Evolutionary conservation across 92 coral and sea anemone genomes (phyloP), one percentile per base, ranked within the genome.

Genomic region (Diadumene lineata): DNA sequence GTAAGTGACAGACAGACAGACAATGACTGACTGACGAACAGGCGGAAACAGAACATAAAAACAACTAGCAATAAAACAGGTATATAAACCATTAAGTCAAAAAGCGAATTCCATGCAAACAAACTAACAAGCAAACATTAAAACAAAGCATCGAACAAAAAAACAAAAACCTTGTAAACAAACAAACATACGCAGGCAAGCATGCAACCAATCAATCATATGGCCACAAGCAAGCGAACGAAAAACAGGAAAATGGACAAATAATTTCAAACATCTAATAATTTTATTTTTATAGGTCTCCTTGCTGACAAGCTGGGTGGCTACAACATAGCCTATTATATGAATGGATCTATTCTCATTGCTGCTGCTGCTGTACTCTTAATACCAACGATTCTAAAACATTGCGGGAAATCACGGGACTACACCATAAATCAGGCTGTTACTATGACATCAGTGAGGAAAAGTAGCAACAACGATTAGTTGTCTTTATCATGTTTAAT

Each of bases 321-420:
- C 9, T 78, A 78, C 75, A 78, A 50, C 28, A 30, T 63, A 0
- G 82, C 82, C 19, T 78, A 66, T 24, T 78, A 67, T 58, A 56
- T 78, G 68, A 55, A 64, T 68, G 76, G 75, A 2, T 22, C 31
- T 68, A 60, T 78, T 16, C 75, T 78, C 6, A 32, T 78, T 10
- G 75, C 11, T 4, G 66, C 68, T 31, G 56, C 82, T 44, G 64
- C 82, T 22, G 56, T 78, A 21, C 82, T 56, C 27, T 30, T 78
- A 1, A 29, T 78, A 68, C 82, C 82, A 56, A 57, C 44, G 34
- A 67, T 63, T 31, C 7, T 76, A 48, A 48, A 33, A 53, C 51
- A 30, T 6, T 13, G 32, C 16, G 50, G 50, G 31, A 66, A n/a
- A 64, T 22, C 70, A 72, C 50, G 31, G 33, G 53, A 34, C 17